Conservation (phyloP, 1,140 invertebrate genomes). For the Potamilus streckersoni region DNA sequence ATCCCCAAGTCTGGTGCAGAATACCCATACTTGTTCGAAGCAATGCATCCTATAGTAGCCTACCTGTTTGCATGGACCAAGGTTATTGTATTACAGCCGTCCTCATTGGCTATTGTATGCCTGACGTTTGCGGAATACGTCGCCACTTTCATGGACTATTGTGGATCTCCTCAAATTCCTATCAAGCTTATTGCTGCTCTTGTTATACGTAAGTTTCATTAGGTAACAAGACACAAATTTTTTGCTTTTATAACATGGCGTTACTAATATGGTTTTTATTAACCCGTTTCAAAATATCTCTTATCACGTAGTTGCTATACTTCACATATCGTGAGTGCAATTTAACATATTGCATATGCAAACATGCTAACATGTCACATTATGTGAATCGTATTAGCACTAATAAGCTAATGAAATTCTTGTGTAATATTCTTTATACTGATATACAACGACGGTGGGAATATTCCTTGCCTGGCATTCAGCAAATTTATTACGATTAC, state of each 20-base stretch:
- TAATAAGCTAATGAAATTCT: too few species aligned
- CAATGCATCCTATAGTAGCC: slow-evolving; percentile 37
- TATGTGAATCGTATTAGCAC: too few species aligned
- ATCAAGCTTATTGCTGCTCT: slow-evolving; percentile 46
- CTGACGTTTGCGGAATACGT: slow-evolving; percentile 92
- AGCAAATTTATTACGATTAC: too few species aligned
- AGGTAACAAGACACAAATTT: background rate
- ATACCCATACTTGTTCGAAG: slow-evolving; percentile 55
- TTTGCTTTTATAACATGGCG: background rate
- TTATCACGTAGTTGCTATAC: background rate
- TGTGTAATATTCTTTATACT: too few species aligned
- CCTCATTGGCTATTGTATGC: slow-evolving; percentile 88
- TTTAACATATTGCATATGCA: too few species aligned
- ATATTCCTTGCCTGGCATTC: too few species aligned
- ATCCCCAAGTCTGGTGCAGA: slow-evolving; percentile 58
- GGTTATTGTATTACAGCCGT: slow-evolving; percentile 74
- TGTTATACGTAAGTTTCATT: slow-evolving; percentile 42
- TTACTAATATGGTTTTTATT: background rate
- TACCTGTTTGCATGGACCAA: slow-evolving; percentile 42
- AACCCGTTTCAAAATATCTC: background rate
- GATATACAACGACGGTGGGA: too few species aligned
- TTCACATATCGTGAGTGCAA: too few species aligned
- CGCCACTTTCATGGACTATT: slow-evolving; percentile 80
- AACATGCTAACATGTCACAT: too few species aligned
- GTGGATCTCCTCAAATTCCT: slow-evolving; percentile 47